phyloP scores from a whole-genome alignment of 2,888 invertebrate species.

The Hesperia comma region DNA sequence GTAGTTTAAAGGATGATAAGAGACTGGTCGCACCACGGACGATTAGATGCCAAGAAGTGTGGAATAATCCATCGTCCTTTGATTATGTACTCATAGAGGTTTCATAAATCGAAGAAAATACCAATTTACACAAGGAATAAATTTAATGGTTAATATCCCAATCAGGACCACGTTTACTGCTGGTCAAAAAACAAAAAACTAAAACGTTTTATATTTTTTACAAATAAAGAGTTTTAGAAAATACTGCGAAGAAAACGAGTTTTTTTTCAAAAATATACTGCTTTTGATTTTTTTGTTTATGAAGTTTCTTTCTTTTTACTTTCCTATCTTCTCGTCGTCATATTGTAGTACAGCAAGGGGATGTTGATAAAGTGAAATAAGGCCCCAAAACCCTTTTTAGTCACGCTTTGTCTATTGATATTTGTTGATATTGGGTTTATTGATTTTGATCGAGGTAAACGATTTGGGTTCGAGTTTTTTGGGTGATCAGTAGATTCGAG shows the following conservation, averaged over 20 bases:
- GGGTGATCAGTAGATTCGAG: conserved; percentile 8
- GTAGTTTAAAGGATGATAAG: conserved; percentile 31
- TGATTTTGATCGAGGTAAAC: conserved; percentile 38
- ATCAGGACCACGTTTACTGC: no score
- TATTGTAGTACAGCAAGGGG: neutral
- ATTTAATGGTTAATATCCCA: no score
- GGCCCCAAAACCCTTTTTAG: conserved; percentile 45
- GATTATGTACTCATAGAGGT: no score
- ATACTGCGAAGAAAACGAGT: no score
- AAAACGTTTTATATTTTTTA: no score
- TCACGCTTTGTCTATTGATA: conserved; percentile 66
- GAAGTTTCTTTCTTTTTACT: neutral
- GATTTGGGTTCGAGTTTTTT: conserved; percentile 29
- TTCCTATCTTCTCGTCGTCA: neutral
- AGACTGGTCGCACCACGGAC: conserved; percentile 46
- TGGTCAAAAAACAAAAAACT: no score
- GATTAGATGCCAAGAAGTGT: conserved; percentile 38
- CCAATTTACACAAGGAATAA: no score
- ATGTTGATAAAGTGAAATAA: conserved; percentile 3
- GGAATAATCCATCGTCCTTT: no score
- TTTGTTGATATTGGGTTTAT: conserved; percentile 44
- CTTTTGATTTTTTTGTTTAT: no score
- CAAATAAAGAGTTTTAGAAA: no score
- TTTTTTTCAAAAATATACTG: no score
- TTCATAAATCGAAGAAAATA: no score